Evolutionary conservation across 2,888 invertebrate species (phyloP).

Genomic region (Teinopalpus imperialis): DNA sequence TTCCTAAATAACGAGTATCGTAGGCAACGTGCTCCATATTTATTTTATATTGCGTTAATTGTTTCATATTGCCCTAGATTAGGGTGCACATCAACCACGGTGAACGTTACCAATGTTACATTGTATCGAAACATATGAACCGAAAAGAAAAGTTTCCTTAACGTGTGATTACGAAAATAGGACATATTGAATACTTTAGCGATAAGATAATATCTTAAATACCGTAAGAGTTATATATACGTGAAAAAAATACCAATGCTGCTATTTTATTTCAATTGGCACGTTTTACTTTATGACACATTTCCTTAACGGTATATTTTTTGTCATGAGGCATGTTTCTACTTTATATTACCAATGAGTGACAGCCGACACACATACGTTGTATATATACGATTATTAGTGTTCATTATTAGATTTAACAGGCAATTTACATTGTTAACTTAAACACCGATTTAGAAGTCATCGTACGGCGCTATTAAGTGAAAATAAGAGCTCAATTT

Average conservation of each 20-base stretch:
- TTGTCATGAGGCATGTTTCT: slow-evolving; percentile 1
- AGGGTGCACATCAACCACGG: too few species aligned
- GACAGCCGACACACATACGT: too few species aligned
- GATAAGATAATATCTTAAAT: slow-evolving; percentile 11
- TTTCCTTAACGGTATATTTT: slow-evolving; percentile 13
- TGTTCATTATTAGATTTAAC: background rate
- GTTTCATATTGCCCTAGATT: too few species aligned
- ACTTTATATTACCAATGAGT: too few species aligned
- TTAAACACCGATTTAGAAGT: slow-evolving; percentile 9
- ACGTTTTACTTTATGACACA: slow-evolving; percentile 6
- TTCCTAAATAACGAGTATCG: slow-evolving; percentile 22
- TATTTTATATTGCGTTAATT: too few species aligned
- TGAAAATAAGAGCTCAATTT: slow-evolving; percentile 20
- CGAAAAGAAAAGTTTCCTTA: too few species aligned
- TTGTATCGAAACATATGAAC: background rate
- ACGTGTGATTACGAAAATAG: too few species aligned
- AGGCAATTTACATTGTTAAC: background rate
- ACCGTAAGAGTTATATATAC: slow-evolving; percentile 5
- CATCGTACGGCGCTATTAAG: slow-evolving; percentile 11
- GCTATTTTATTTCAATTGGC: slow-evolving; percentile 4
- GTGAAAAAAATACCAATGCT: slow-evolving; percentile 9
- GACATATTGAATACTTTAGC: background rate
- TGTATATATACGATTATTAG: slow-evolving; percentile 4
- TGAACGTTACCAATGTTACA: too few species aligned
- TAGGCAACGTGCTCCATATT: background rate